Evolutionary conservation across 2,888 invertebrate genomes (phyloP).

Genomic region (Tetropium fuscum): DNA sequence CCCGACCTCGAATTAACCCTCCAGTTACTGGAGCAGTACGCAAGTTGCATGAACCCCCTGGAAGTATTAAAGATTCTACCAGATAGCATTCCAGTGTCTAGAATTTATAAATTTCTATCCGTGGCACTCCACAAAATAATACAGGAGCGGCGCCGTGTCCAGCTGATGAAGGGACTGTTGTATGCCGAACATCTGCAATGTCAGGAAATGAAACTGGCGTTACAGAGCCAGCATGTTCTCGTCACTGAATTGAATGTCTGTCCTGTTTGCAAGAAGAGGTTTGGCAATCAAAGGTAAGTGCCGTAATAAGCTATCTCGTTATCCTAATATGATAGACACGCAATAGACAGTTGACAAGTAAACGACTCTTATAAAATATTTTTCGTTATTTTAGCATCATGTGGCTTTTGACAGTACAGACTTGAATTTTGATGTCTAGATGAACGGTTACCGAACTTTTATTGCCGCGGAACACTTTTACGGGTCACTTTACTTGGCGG

Average conservation of each 20-base stretch:
- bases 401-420: too few species aligned
- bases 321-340: too few species aligned
- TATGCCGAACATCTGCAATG: conserved; percentile 90
- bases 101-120: conserved; percentile 71
- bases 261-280: conserved; percentile 92
- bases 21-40: conserved; percentile 84
- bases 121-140: conserved; percentile 69
- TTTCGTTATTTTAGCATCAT: too few species aligned
- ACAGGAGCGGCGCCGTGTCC: conserved; percentile 78
- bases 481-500: too few species aligned
- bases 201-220: conserved; percentile 82
- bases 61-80: conserved; percentile 86
- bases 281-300: conserved; percentile 86
- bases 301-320: too few species aligned
- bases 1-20: conserved; percentile 86
- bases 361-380: too few species aligned
- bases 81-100: conserved; percentile 79
- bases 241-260: conserved; percentile 92
- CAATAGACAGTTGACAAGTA: too few species aligned
- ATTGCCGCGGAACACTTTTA: too few species aligned
- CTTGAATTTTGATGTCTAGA: too few species aligned
- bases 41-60: conserved; percentile 85
- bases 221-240: conserved; percentile 85
- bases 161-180: conserved; percentile 85
- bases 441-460: too few species aligned